Evolutionary conservation across 1,140 invertebrate species (phyloP).

Genomic region (Ceratina australensis): DNA sequence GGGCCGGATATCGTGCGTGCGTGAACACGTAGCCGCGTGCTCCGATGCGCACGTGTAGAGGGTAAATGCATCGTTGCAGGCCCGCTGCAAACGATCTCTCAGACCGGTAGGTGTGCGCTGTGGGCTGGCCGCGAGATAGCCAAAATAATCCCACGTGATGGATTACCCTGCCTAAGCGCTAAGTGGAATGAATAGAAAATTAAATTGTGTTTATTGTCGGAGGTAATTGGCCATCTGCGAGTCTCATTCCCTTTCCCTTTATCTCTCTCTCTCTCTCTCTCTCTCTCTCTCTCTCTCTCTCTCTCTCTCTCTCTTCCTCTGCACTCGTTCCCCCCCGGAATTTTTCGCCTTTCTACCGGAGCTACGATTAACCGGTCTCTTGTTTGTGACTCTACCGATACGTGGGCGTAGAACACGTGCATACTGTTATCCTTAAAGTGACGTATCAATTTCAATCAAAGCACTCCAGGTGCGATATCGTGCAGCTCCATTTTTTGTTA

Average conservation of each 20-base stretch:
- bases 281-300: no score
- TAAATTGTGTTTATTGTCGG: slow-evolving; percentile 77
- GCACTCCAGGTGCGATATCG: background rate
- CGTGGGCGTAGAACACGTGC: background rate
- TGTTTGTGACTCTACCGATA: background rate
- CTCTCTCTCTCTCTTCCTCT: no score
- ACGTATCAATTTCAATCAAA: background rate
- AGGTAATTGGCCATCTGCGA: slow-evolving; percentile 77
- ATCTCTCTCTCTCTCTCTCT: slow-evolving; percentile 34
- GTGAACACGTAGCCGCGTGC: slow-evolving; percentile 21
- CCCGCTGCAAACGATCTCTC: slow-evolving; percentile 17
- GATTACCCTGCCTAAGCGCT: slow-evolving; percentile 72
- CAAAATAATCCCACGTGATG: slow-evolving; percentile 75
- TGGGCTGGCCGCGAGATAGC: slow-evolving; percentile 71
- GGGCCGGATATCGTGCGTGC: slow-evolving; percentile 62
- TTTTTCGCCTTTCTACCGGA: background rate
- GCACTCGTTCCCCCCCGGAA: no score
- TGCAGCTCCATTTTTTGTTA: no score
- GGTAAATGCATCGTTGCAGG: slow-evolving; percentile 25
- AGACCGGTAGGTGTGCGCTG: slow-evolving; percentile 54
- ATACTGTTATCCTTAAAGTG: background rate
- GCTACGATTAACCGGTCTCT: background rate
- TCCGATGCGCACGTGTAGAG: slow-evolving; percentile 22
- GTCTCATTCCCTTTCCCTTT: slow-evolving; percentile 57
- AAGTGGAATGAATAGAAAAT: slow-evolving; percentile 78